phyloP scores from a whole-genome alignment of 2,888 invertebrate species.

The Hyposoter dolosus region DNA sequence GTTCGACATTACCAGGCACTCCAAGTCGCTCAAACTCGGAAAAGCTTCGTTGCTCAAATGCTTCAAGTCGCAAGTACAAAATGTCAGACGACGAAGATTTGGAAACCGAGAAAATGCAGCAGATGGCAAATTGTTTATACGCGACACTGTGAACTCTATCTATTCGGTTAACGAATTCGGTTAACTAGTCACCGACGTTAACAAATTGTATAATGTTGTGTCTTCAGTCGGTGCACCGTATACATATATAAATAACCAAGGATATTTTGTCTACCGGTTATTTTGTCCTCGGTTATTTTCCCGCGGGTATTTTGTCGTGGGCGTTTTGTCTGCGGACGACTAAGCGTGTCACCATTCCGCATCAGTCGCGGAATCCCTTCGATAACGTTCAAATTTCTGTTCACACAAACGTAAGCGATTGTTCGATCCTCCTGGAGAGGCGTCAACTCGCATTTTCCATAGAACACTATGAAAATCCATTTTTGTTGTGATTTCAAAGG shows the following conservation, averaged over 20 bases:
- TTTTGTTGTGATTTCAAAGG: not conserved
- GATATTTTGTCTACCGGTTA: too few species aligned
- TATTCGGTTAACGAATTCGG: too few species aligned
- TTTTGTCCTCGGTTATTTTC: too few species aligned
- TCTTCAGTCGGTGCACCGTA: too few species aligned
- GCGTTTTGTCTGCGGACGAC: too few species aligned
- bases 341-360: constrained; percentile 72
- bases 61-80: constrained; percentile 77
- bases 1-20: constrained; percentile 77
- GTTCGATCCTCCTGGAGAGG: constrained; percentile 71
- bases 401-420: constrained; percentile 78
- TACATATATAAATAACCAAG: too few species aligned
- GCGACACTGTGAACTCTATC: constrained; percentile 79
- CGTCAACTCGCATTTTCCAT: constrained; percentile 75
- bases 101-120: constrained; percentile 75
- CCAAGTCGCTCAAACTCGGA: constrained; percentile 73
- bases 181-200: too few species aligned
- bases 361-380: constrained; percentile 73
- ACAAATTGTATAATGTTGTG: too few species aligned
- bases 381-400: constrained; percentile 74
- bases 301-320: too few species aligned
- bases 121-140: constrained; percentile 71
- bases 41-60: constrained; percentile 73
- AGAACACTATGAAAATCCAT: not conserved
- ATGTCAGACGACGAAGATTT: constrained; percentile 73